Evolutionary conservation across 2,797 vertebrate genomes (phyloP).

Genomic region (Dendrocincla fuliginosa): DNA sequence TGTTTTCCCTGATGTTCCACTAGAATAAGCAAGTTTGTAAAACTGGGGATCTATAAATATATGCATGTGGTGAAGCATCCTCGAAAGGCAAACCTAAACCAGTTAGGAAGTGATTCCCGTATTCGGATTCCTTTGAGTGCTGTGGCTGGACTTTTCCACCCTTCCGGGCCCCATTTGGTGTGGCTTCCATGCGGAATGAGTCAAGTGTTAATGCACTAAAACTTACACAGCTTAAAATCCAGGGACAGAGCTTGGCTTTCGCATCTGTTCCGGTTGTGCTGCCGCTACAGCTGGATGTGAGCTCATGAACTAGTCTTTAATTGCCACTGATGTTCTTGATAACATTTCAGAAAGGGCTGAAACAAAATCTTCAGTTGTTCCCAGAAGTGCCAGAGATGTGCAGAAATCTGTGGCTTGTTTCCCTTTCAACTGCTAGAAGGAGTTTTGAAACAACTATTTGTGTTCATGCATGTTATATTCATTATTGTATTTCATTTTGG

Average conservation of each 20-base stretch:
- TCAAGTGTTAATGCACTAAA: neutral
- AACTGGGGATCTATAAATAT: neutral
- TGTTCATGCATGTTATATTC: neutral
- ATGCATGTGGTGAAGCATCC: neutral
- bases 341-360: neutral
- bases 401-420: neutral
- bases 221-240: neutral
- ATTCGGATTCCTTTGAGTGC: neutral
- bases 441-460: neutral
- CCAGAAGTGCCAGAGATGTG: neutral
- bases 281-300: fast-evolving
- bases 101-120: neutral
- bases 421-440: neutral
- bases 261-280: neutral
- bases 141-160: neutral
- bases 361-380: neutral
- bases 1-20: conserved; percentile 35
- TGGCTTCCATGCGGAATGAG: neutral
- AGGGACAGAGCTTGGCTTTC: neutral
- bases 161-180: neutral
- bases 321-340: neutral
- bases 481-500: neutral
- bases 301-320: neutral
- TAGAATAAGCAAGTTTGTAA: conserved; percentile 31
- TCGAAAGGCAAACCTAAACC: neutral